phyloP scores from a whole-genome alignment of 2,113 vertebrate species.

The Caranx melampygus region DNA sequence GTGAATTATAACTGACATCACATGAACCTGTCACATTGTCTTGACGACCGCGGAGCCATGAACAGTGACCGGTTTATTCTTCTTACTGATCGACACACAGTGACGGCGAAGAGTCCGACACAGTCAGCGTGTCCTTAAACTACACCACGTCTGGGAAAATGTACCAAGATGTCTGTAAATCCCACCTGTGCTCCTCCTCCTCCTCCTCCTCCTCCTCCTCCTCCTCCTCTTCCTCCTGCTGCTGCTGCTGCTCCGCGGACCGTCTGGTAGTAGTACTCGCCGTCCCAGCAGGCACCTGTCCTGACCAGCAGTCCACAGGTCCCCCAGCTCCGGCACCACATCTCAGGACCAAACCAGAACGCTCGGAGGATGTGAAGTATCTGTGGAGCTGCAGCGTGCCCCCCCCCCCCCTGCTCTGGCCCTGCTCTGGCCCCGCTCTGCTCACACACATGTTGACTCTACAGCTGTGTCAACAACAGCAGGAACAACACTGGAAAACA shows the following conservation, averaged over 20 bases:
- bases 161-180: no score
- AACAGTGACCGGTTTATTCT: no score
- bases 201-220: no score
- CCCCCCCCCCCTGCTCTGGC: neutral
- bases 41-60: no score
- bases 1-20: no score
- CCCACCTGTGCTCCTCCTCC: no score
- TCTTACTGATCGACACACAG: no score
- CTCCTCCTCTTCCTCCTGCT: conserved; percentile 48
- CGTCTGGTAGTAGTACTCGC: conserved; percentile 24
- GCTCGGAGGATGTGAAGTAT: neutral
- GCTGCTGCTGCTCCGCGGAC: neutral
- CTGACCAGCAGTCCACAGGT: conserved; percentile 57
- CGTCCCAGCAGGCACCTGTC: conserved; percentile 24
- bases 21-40: no score
- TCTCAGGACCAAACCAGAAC: conserved; percentile 23
- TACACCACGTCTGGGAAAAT: no score
- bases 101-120: no score
- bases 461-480: conserved; percentile 80
- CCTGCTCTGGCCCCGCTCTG: neutral
- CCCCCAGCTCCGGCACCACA: conserved; percentile 69
- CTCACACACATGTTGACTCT: conserved; percentile 60
- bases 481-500: conserved; percentile 69
- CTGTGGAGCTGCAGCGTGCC: neutral
- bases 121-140: no score